Evolutionary conservation across 2,797 vertebrate genomes (phyloP).

Genomic region (Muscicapa comitata): DNA sequence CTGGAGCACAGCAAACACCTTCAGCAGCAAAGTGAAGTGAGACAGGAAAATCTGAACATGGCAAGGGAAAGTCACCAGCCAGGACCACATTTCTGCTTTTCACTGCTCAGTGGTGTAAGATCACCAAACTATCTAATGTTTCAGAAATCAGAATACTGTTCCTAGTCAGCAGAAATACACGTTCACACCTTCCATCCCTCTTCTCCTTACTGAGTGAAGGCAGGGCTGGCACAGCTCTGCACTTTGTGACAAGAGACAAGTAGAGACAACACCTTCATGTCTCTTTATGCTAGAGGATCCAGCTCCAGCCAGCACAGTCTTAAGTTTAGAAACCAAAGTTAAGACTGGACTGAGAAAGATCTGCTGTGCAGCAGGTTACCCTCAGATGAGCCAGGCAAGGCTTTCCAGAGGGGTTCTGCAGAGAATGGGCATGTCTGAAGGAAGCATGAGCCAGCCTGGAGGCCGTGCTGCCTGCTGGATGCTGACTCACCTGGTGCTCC

Average conservation of each 20-base stretch:
- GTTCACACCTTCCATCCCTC: background rate
- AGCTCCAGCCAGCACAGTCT: background rate
- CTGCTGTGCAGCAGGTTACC: background rate
- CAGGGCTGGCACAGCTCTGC: background rate
- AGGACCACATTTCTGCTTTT: background rate
- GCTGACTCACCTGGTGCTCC: background rate
- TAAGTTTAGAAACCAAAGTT: background rate
- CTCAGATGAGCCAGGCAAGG: background rate
- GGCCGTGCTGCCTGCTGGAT: background rate
- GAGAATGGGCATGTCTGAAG: accelerated
- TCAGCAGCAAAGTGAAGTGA: background rate
- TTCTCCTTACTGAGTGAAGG: background rate
- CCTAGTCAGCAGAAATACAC: background rate
- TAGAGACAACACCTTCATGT: background rate
- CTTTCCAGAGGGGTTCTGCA: background rate
- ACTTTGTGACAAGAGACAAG: background rate
- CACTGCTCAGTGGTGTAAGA: background rate
- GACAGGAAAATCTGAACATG: background rate
- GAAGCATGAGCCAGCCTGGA: accelerated
- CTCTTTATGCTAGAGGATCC: background rate
- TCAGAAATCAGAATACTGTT: background rate
- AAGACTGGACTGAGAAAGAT: background rate
- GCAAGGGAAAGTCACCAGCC: background rate
- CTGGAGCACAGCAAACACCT: background rate
- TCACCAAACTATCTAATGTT: accelerated